Base-by-base conservation (phyloP, 2,113 vertebrate species). In the Oreochromis spilurus region DNA sequence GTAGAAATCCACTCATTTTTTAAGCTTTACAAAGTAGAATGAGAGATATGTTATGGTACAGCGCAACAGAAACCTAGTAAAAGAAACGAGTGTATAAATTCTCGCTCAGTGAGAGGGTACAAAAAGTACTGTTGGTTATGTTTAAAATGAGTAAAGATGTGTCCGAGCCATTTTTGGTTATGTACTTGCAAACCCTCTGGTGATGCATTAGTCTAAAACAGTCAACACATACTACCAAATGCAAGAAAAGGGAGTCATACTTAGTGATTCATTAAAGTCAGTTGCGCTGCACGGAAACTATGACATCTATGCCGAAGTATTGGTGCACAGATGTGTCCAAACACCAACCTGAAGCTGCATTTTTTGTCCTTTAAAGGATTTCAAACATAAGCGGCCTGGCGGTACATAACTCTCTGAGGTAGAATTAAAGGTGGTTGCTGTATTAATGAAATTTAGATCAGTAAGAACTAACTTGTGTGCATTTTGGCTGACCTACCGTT, bases 401-500 rank as follows among this genome's bases (percentile, higher is more conserved):
- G 26, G 40, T 40, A 10, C 54, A 54, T 5, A 11, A 43, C 4
- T 62, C 9, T 45, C 21, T 31, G 14, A 54, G 14, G 31, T 53
- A 45, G 48, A 54, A 54, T 26, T 43, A 36, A 43, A 9, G 38
- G 40, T 4, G 21, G 29, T 38, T 54, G 34, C 7, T 31, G 10
- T 10, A 72, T 26, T 60, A 34, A 34, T 52, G 72, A 77, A 52
- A 77, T 77, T 77, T 77, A 50, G 43, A 31, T 50, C 17, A 52
- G 72, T 52, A 52, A 77, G 72, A 77, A 77, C 14, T 50, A 77
- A 77, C 26, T 34, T 34, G 26, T 52, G 72, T 77, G 72, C 19
- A 40, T 83, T 19, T 45, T 55, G 54, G 11, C 10, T 87, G 95
- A 96, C 79, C 7, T 92, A 99, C 98, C 97, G 92, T 53, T 36